Evolutionary conservation across 1,140 invertebrate genomes (phyloP).

Genomic region (Brachystomella parvula): DNA sequence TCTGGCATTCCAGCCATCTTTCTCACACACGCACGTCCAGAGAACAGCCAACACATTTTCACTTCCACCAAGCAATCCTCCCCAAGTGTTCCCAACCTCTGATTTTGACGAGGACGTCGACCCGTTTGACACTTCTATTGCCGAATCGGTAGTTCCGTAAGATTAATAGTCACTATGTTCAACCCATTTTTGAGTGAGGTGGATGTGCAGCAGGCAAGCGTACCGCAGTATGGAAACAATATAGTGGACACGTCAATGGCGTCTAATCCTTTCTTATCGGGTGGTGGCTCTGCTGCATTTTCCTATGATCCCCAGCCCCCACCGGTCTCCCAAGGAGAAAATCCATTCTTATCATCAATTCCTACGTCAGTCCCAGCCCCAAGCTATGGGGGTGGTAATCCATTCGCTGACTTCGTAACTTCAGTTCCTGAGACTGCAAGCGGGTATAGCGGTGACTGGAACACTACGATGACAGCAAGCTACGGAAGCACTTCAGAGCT

Average conservation of each 20-base stretch:
- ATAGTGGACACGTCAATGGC: slow-evolving; percentile 3
- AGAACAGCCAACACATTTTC: slow-evolving; percentile 4
- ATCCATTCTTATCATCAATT: slow-evolving; percentile 25
- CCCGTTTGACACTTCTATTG: slow-evolving; percentile 43
- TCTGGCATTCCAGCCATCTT: background rate
- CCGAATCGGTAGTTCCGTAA: slow-evolving; percentile 34
- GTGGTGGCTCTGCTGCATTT: slow-evolving; percentile 41
- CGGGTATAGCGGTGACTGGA: background rate
- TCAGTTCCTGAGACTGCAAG: background rate
- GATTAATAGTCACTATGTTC: slow-evolving; percentile 32
- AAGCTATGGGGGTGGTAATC: slow-evolving; percentile 26
- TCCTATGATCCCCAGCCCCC: slow-evolving; percentile 30
- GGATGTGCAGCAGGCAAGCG: slow-evolving; percentile 12
- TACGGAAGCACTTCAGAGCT: slow-evolving; percentile 26
- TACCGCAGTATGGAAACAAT: slow-evolving; percentile 12
- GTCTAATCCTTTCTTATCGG: slow-evolving; percentile 32
- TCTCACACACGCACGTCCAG: slow-evolving; percentile 9
- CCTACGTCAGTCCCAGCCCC: slow-evolving; percentile 1
- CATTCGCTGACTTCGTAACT: slow-evolving; percentile 37
- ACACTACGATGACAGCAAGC: background rate
- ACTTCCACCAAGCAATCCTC: slow-evolving; percentile 1
- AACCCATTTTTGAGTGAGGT: slow-evolving; percentile 64
- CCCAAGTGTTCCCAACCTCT: background rate
- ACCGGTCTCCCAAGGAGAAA: slow-evolving; percentile 6
- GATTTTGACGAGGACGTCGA: slow-evolving; percentile 38